These are phyloP conservation scores for Lapara coniferarum DNA, from an alignment of 2,888 invertebrate species.

Conservation along the genomic window DNA sequence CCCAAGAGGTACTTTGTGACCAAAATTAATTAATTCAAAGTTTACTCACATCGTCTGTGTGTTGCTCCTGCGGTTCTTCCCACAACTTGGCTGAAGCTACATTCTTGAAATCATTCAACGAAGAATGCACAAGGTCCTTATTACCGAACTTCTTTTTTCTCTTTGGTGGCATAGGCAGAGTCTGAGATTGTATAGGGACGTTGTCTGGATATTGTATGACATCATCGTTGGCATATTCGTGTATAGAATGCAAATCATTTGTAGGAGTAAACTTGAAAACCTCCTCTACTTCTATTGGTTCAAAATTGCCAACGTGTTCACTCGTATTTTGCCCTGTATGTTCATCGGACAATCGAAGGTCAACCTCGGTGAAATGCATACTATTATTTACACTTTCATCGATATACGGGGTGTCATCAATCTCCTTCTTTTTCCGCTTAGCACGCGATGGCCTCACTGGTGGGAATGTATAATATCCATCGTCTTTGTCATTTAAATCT, in stretches of 20 bases:
- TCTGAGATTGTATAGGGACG: constrained; percentile 70
- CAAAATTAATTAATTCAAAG: neutral
- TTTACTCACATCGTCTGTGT: constrained; percentile 71
- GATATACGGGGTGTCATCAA: constrained; percentile 66
- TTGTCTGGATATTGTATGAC: constrained; percentile 82
- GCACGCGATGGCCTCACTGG: constrained; percentile 83
- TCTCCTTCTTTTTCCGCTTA: constrained; percentile 78
- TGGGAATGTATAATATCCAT: constrained; percentile 81
- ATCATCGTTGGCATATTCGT: constrained; percentile 79
- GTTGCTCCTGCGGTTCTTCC: constrained; percentile 58
- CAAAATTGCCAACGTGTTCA: constrained; percentile 41
- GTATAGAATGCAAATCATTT: constrained; percentile 70
- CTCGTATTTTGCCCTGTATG: constrained; percentile 63
- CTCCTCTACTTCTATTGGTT: constrained; percentile 46
- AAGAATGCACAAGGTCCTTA: constrained; percentile 65
- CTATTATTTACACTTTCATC: constrained; percentile 73
- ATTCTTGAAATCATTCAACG: constrained; percentile 67
- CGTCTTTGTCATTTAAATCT: constrained; percentile 76
- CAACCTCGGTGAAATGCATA: constrained; percentile 77
- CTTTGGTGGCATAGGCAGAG: constrained; percentile 77
- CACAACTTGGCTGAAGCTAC: constrained; percentile 54
- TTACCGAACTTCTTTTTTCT: constrained; percentile 66
- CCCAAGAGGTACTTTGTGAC: no score
- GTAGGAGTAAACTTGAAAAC: constrained; percentile 48
- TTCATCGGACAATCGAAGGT: constrained; percentile 76